A percentile compares a stretch with the other conserved stretches of the same genome.
Conservation (phyloP, 2,113 vertebrate genomes). For the Ibidorhyncha struthersii region DNA sequence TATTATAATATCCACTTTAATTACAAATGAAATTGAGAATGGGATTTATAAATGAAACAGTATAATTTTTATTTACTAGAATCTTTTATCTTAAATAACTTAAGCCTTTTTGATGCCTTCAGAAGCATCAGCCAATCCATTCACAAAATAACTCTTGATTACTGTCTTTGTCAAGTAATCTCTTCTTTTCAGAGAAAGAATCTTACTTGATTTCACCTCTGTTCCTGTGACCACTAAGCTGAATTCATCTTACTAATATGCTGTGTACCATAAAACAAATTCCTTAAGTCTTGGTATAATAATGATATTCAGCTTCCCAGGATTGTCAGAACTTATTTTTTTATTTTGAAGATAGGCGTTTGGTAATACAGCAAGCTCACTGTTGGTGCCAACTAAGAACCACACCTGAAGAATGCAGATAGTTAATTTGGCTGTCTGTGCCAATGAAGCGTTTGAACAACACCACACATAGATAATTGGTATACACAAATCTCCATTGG, state of each 20-base stretch:
- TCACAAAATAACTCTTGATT: background rate
- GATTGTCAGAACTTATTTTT: background rate
- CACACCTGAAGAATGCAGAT: background rate
- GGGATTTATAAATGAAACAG: background rate
- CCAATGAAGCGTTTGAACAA: background rate
- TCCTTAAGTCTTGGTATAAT: background rate
- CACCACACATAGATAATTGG: background rate
- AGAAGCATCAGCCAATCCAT: background rate
- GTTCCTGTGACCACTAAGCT: background rate
- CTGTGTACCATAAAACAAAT: background rate
- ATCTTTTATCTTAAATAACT: background rate
- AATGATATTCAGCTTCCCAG: background rate
- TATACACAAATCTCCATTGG: background rate
- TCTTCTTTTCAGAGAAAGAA: background rate
- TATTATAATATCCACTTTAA: background rate
- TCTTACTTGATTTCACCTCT: slow-evolving; percentile 4
- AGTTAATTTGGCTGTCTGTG: background rate
- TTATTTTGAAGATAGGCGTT: background rate
- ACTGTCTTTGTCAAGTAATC: slow-evolving; percentile 1
- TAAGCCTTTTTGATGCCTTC: background rate
- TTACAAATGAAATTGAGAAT: background rate
- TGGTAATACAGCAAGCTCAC: background rate
- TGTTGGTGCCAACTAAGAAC: background rate
- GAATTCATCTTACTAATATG: background rate
- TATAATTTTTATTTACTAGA: background rate